Percentiles rank a stretch among this genome's conserved stretches.
Conservation (phyloP, 2,888 invertebrate genomes). For the Orgyia antiqua region DNA sequence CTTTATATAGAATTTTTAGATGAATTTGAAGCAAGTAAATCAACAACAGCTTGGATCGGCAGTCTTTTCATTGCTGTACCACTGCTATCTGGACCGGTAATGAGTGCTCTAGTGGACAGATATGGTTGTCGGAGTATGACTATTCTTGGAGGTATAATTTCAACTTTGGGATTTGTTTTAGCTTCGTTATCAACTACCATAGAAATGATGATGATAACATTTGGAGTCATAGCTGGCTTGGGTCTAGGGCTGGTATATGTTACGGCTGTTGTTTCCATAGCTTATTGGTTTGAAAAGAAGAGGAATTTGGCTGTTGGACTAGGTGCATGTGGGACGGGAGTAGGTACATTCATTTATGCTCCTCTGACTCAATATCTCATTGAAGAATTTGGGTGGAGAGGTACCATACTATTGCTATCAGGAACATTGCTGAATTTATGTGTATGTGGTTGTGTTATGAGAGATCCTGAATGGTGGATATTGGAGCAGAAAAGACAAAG, state of each 20-base stretch:
- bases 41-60: constrained; percentile 93
- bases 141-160: constrained; percentile 84
- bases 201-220: constrained; percentile 89
- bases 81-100: constrained; percentile 88
- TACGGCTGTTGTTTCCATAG: constrained; percentile 93
- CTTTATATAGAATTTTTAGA: constrained; percentile 89
- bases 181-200: constrained; percentile 85
- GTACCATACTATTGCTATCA: constrained; percentile 87
- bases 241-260: constrained; percentile 92
- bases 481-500: constrained; percentile 78
- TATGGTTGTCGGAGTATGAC: constrained; percentile 91
- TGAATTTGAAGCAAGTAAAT: constrained; percentile 88
- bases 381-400: constrained; percentile 90
- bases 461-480: constrained; percentile 91
- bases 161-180: constrained; percentile 86
- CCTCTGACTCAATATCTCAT: constrained; percentile 90
- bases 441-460: constrained; percentile 91
- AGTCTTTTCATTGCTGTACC: constrained; percentile 94
- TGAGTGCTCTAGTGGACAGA: constrained; percentile 90
- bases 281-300: constrained; percentile 95
- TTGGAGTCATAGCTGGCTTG: constrained; percentile 90
- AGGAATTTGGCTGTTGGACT: constrained; percentile 91
- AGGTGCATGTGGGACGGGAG: constrained; percentile 92
- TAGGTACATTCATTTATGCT: constrained; percentile 93
- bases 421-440: constrained; percentile 91